Evolutionary conservation across 1,140 invertebrate species (phyloP), one percentile per base, ranked within the genome.

Genomic region (Plodia interpunctella): DNA sequence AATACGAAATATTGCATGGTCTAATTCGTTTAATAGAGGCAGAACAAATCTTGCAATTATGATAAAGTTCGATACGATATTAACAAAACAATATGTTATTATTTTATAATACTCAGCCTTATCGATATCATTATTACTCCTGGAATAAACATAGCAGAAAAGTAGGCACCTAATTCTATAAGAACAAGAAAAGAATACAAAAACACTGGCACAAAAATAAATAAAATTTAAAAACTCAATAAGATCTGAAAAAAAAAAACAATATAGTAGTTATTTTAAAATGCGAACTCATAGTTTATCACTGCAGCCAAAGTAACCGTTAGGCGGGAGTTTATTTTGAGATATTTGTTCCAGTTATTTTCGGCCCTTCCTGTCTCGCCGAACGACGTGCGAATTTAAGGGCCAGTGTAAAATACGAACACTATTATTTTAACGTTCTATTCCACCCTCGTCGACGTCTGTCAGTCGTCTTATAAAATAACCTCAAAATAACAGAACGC

Each of bases 281-380:
- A n/a, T 44, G n/a, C 38, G 38, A 44, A 44, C 38, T 44, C 38
- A 35, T 44, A 44, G 38, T 44, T 44, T 44, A 44, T 44, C 38
- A 44, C 38, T 44, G 13, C 38, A 44, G n/a, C 38, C 30, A 11
- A 32, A 44, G 38, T 44, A 44, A 44, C 38, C 13, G 38, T 44
- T 44, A 44, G 38, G 13, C 38, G 38, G 13, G 61, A 68, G 82
- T 83, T 83, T 87, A 88, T 88, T 86, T 83, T 67, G 63, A 79
- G 78, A 78, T 80, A 84, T 80, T 82, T 80, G 82, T 84, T 77
- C 74, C 76, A 74, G 74, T 83, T 87, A 88, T 88, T 87, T 78
- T 78, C 63, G 80, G 82, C 78, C 74, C 74, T 83, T 88, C 83
- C 82, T 84, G 80, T 80, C 80, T 70, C 71, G 63, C 54, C 65